Conservation (phyloP, 1,140 invertebrate species). For the Holotrichia oblita region DNA sequence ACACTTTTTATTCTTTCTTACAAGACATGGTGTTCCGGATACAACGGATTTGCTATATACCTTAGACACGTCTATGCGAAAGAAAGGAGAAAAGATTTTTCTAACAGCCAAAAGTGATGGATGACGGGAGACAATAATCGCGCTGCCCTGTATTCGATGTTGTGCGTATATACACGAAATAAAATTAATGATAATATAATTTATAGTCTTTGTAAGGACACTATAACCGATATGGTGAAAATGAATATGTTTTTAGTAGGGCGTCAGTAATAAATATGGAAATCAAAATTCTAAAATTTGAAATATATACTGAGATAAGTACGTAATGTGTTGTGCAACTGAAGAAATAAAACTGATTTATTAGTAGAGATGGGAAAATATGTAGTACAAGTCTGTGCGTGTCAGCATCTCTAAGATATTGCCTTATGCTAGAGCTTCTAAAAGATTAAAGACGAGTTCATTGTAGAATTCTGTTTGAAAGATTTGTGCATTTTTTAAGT, state of each 20-base stretch:
- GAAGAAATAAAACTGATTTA: too few species aligned
- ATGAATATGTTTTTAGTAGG: not conserved
- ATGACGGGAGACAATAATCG: not conserved
- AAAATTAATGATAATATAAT: slow-evolving; percentile 14
- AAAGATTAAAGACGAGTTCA: too few species aligned
- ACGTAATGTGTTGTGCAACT: too few species aligned
- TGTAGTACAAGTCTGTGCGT: too few species aligned
- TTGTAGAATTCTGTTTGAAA: too few species aligned
- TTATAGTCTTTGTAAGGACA: not conserved
- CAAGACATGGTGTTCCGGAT: not conserved
- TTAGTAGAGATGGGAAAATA: too few species aligned
- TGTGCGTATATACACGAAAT: not conserved
- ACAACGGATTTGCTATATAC: not conserved
- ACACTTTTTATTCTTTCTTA: not conserved
- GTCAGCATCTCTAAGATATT: too few species aligned
- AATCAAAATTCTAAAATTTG: not conserved
- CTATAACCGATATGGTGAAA: not conserved
- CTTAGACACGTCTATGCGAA: not conserved
- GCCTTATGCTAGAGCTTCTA: too few species aligned
- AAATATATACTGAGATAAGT: too few species aligned
- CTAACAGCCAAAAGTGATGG: not conserved
- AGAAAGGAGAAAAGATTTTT: not conserved
- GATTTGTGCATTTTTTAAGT: too few species aligned
- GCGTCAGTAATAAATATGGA: not conserved
- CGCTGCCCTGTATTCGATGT: not conserved